Evolutionary conservation across 2,113 vertebrate species (phyloP), one percentile per base, ranked within the genome.

Genomic region (Chrysemys picta): DNA sequence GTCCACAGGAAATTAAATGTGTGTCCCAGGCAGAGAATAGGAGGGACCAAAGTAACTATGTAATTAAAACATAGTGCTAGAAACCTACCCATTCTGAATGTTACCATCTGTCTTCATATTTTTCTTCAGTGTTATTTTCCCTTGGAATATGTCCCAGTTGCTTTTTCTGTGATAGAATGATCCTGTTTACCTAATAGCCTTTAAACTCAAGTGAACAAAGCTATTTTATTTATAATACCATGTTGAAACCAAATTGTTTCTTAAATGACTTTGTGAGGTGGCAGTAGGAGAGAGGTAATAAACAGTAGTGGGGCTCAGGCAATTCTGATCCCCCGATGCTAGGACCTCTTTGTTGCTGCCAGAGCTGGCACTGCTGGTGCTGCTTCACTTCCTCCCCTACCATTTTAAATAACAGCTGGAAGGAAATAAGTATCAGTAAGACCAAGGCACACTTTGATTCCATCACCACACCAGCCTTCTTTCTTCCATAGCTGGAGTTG

Each of bases 161-260:
- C 45, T 91, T 92, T 72, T 93, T 94, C 84, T 97, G 95, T 95
- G 94, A 94, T 95, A 93, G 82, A 96, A 95, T 57, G 91, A 93
- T 95, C 96, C 56, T 14, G 22, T 96, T 95, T 96, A 95, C 89
- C 95, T 96, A 96, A 96, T 97, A 97, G 97, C 89, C 94, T 93
- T 96, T 96, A 96, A 97, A 89, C 89, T 90, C 95, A 94, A 94
- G 93, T 95, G 94, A 97, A 96, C 92, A 95, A 96, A 96, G 59
- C 78, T 81, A 69, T 91, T 96, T 85, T 95, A 96, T 97, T 97
- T 90, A 95, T 84, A 90, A 93, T 89, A 90, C 83, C 38, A 53
- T 93, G 94, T 91, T 84, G 97, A 96, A 97, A 93, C 81, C 89
- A 96, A 91, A 84, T 91, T 93, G 94, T 97, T 91, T 57, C 89